Evolutionary conservation across 2,888 invertebrate species (phyloP), one percentile per base, ranked within the genome.

Genomic region (Julus scanicus): DNA sequence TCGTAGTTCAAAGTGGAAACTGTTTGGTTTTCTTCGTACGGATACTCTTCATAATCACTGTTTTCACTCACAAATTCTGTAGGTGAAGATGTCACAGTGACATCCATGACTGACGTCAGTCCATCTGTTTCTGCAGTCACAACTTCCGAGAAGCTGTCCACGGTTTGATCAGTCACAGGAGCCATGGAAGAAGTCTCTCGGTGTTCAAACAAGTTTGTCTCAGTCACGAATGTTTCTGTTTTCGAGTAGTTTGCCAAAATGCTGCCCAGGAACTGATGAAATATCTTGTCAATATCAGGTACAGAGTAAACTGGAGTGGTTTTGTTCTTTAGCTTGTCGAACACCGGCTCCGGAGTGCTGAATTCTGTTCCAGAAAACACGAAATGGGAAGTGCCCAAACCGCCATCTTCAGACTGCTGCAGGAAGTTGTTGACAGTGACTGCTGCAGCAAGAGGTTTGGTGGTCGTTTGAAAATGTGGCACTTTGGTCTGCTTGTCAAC

Each of bases 191-290:
- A 63, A 29, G 29, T 29, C 0, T n/a, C 6, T 20, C 20, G 63
- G 4, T 63, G 63, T 8, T 63, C 20, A 20, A 20, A 63, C 8
- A 57, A 2, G 57, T 57, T 57, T 2, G 57, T 17, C 17, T 63
- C 63, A 5, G 84, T 48, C 84, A 44, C 84, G n/a, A 84, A 84
- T 17, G 40, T 39, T 48, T 84, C 49, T 2, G 87, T 37, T n/a
- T 88, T 20, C 13, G 88, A 88, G 63, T 88, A 88, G 39, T 88
- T 88, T 6, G 85, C 20, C 63, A 88, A 88, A 37, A 85, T 49
- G 29, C 84, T 85, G 40, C 85, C 88, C 44, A 88, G 85, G 53
- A 88, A 88, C 37, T 88, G 88, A 57, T 88, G 84, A 40, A 88
- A 88, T 15, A 88, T 49, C 57, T 85, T 83, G 49, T 88, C 85